phyloP scores from a whole-genome alignment of 2,888 invertebrate species.

The Allolobophora icterica region DNA sequence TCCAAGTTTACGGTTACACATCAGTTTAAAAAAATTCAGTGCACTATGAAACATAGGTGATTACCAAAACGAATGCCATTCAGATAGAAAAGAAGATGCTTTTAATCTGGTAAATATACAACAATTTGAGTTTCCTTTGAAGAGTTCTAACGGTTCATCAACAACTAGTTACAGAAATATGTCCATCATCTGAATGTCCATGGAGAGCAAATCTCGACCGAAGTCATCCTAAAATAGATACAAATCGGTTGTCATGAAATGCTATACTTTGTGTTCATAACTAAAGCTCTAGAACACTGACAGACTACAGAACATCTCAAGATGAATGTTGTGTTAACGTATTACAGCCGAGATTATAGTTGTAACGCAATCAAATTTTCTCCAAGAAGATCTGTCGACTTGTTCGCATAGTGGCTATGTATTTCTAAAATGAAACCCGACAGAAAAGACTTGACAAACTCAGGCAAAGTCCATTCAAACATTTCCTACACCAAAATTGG shows the following conservation, averaged over 20 bases:
- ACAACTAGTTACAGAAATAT: conserved; percentile 21
- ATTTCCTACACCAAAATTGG: no score
- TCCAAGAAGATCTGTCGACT: no score
- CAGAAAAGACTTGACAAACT: no score
- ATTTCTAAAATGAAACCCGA: no score
- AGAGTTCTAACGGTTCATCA: not conserved
- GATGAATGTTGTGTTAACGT: not conserved
- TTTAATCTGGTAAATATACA: not conserved
- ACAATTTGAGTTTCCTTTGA: not conserved
- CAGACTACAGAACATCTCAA: not conserved
- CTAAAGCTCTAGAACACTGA: not conserved
- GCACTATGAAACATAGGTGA: no score
- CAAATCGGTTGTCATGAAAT: not conserved
- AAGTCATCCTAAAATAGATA: conserved; percentile 27
- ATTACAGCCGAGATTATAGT: not conserved
- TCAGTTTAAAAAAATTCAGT: no score
- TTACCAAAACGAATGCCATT: no score
- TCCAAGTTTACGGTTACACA: no score
- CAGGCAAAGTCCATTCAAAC: no score
- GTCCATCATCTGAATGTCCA: conserved; percentile 33
- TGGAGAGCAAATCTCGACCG: conserved; percentile 25
- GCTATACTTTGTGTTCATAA: not conserved
- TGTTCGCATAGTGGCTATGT: no score
- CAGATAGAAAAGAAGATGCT: no score
- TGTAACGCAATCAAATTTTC: no score